Conservation (phyloP, 2,113 vertebrate genomes). For the Scophthalmus maximus region DNA sequence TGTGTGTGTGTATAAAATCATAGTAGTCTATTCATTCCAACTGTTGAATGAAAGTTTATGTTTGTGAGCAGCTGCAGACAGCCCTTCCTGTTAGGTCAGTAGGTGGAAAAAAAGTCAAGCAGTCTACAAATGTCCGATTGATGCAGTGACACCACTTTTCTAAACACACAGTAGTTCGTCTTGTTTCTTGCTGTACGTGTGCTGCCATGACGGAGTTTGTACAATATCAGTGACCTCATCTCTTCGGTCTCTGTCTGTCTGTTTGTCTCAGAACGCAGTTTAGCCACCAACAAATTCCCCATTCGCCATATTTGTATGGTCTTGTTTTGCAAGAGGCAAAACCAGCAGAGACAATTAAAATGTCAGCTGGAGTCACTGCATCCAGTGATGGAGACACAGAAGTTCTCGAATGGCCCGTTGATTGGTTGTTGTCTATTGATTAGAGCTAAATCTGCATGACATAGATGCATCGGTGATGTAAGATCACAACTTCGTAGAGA, state of each 20-base stretch:
- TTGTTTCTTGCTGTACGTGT: neutral
- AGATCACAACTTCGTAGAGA: too few relatives aligned
- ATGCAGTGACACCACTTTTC: conserved; percentile 35
- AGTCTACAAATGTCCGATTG: conserved; percentile 43
- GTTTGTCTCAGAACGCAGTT: conserved; percentile 33
- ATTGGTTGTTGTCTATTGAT: too few relatives aligned
- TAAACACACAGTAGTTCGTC: conserved; percentile 7
- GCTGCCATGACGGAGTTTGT: neutral
- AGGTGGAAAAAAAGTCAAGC: conserved; percentile 45
- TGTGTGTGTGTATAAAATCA: conserved; percentile 49
- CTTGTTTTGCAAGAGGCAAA: conserved; percentile 20
- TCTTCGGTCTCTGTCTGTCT: conserved; percentile 36
- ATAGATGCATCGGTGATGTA: too few relatives aligned
- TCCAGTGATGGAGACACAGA: neutral
- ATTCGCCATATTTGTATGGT: neutral
- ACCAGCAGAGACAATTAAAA: neutral
- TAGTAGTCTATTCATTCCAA: conserved; percentile 62
- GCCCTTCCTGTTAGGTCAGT: conserved; percentile 53
- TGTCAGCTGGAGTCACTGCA: neutral
- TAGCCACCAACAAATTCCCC: conserved; percentile 42
- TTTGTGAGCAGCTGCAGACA: conserved; percentile 42
- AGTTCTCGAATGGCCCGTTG: neutral
- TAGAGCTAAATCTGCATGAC: too few relatives aligned
- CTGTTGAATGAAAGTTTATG: conserved; percentile 57
- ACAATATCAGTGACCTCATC: conserved; percentile 23